Base-by-base conservation (phyloP, 2,113 vertebrate genomes). In the Mustelus asterias region DNA sequence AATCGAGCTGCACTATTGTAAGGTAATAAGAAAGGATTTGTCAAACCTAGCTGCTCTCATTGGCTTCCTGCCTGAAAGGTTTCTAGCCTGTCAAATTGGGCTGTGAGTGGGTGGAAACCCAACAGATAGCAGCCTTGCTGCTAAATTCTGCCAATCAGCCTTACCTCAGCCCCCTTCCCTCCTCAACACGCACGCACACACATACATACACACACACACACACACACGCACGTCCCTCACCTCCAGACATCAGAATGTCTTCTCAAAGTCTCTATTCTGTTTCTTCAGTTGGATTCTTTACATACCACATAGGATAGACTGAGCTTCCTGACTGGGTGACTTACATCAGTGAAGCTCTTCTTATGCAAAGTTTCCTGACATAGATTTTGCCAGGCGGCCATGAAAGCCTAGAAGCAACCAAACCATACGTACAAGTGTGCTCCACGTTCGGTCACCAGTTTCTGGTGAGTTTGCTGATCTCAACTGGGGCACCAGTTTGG, bases 1-100 rank as follows among this genome's bases (percentile, higher is more conserved):
- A 96, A 97, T 97, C 78, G 94, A 96, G 96, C 96, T 96, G 5
- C 33, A 69, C 65, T 70, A 48, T 44, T 72, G 41, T 76, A 67
- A 16, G 26, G 26, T 48, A 72, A 72, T 95, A 70, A 22, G 63
- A 94, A 72, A 72, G 24, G 41, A 95, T 95, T 76, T 72, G 26
- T 72, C 48, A 41, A 48, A 95, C 41, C 22, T 11, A 54, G 72
- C 72, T 33, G 8, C 8, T 65, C 13, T 76, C 26, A 76, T 33
- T 1, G 72, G 26, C 29, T 76, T 76, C 72, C 72, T 33, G 72
- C 72, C 29, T 33, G 72, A 24, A 65, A 65, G 65, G 14, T 14
- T 65, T 65, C 65, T 14, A 67, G 65, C 65, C 65, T 67, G 65
- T 67, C 14, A 67, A 18, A 67, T 20, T 29, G 70, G 22, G 4